Evolutionary conservation across 1,140 invertebrate species (phyloP), one percentile per base, ranked within the genome.

Genomic region (Drosophila virilis): DNA sequence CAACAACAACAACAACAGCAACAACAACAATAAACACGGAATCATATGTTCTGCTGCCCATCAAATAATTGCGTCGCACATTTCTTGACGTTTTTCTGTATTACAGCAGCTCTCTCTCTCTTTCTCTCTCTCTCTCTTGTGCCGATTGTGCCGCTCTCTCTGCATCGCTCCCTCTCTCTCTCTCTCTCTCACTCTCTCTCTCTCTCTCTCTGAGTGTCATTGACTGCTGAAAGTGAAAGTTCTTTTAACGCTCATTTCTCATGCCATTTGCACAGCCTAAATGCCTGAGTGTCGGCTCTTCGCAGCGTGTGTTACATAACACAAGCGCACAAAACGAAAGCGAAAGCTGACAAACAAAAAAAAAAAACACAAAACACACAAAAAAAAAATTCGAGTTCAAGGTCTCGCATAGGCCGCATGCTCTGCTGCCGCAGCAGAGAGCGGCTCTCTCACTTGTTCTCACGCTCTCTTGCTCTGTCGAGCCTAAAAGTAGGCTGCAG

Each of bases 201-300:
- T 46, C 40, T 59, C 22, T 57, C 28, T 52, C n/a, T n/a, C 10
- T 28, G 71, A 50, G 58, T 82, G 81, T 78, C 81, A 72, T 89
- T 88, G 83, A 89, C 83, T 88, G 83, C 60, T 88, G 80, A 89
- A 89, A 88, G 83, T 66, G 83, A 88, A 89, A 88, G 83, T 88
- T 37, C 17, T n/a, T n/a, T 81, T 74, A 71, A 54, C 35, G 67
- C 83, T 70, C 67, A 79, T 74, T 88, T 88, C 74, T 74, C 76
- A 79, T 82, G 71, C 71, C 79, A 74, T 74, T 59, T 89, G 84
- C 73, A 80, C 70, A 73, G 82, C 82, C 82, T 89, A 82, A 80
- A 83, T 60, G 66, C 50, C 57, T 22, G 10, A 54, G 12, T 38
- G 22, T 60, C 43, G 55, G 43, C 61, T 42, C 13, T 37, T 51